Evolutionary conservation across 1,140 invertebrate genomes (phyloP).

Genomic region (Orius insidiosus): DNA sequence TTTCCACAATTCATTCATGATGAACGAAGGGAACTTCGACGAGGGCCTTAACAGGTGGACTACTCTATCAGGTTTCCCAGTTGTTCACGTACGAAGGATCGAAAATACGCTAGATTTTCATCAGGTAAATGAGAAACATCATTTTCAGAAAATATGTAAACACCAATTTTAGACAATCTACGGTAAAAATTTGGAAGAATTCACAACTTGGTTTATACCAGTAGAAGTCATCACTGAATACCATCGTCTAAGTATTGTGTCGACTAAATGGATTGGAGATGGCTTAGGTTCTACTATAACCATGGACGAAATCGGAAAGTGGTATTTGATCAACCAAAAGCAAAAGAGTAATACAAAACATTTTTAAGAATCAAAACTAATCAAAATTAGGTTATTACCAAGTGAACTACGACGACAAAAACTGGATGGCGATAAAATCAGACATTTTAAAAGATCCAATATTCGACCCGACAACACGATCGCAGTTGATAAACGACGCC

Average conservation of each 20-base stretch:
- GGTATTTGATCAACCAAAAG: not conserved
- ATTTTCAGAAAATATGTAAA: too few relatives aligned
- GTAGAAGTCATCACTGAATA: not conserved
- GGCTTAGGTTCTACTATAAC: not conserved
- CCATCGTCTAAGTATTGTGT: not conserved
- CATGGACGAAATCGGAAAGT: not conserved
- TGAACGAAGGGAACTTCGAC: not conserved
- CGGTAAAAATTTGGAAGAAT: too few relatives aligned
- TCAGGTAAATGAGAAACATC: too few relatives aligned
- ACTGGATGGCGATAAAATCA: slow-evolving; percentile 34
- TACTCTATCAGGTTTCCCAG: slow-evolving; percentile 55
- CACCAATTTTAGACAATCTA: too few relatives aligned
- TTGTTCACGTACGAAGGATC: slow-evolving; percentile 32
- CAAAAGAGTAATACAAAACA: not conserved
- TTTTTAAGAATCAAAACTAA: not conserved
- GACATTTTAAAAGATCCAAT: slow-evolving; percentile 8
- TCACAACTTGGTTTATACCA: slow-evolving; percentile 8
- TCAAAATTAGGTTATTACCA: slow-evolving; percentile 32
- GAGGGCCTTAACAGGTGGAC: slow-evolving; percentile 48
- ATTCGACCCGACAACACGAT: slow-evolving; percentile 31
- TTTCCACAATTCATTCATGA: not conserved
- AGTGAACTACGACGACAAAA: slow-evolving; percentile 34
- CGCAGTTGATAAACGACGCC: slow-evolving; percentile 40
- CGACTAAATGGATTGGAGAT: not conserved
- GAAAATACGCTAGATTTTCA: too few relatives aligned